Percentiles rank a stretch among this genome's conserved stretches.
Evolutionary conservation across 2,888 invertebrate species (phyloP).

Genomic region (Oscheius sp.): DNA sequence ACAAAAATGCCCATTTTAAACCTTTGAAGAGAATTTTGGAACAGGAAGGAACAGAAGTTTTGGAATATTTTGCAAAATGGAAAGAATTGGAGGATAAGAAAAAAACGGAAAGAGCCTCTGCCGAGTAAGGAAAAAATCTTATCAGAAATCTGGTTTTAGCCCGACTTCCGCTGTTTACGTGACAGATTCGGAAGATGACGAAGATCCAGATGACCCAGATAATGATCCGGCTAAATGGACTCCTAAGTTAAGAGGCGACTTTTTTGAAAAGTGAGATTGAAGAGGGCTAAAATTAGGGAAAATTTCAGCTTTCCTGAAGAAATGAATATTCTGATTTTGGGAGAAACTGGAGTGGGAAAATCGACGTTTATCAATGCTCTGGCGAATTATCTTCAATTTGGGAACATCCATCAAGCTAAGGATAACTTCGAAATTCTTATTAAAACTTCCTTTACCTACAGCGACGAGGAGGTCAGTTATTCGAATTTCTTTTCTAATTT

Average conservation of each 20-base stretch:
- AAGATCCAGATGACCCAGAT: not conserved
- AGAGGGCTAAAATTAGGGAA: not conserved
- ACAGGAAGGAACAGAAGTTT: too few species aligned
- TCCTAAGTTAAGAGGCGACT: not conserved
- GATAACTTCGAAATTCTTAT: not conserved
- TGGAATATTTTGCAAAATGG: too few species aligned
- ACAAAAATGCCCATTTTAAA: too few species aligned
- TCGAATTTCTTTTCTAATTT: too few species aligned
- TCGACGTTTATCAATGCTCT: conserved; percentile 23
- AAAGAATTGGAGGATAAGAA: too few species aligned
- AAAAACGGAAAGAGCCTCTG: too few species aligned
- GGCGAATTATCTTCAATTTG: conserved; percentile 28
- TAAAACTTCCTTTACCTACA: not conserved
- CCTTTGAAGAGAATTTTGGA: too few species aligned
- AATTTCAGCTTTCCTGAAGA: conserved; percentile 8
- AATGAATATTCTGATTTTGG: conserved; percentile 13
- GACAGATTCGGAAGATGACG: not conserved
- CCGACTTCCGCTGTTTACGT: too few species aligned
- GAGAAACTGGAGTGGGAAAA: too few species aligned
- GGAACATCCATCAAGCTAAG: conserved; percentile 20
- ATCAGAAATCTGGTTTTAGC: too few species aligned
- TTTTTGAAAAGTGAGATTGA: not conserved
- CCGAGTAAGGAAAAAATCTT: too few species aligned
- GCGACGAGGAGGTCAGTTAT: not conserved
- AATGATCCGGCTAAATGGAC: conserved; percentile 11